Evolutionary conservation across 2,113 vertebrate species (phyloP), one percentile per base, ranked within the genome.

Genomic region (Clarias gariepinus): DNA sequence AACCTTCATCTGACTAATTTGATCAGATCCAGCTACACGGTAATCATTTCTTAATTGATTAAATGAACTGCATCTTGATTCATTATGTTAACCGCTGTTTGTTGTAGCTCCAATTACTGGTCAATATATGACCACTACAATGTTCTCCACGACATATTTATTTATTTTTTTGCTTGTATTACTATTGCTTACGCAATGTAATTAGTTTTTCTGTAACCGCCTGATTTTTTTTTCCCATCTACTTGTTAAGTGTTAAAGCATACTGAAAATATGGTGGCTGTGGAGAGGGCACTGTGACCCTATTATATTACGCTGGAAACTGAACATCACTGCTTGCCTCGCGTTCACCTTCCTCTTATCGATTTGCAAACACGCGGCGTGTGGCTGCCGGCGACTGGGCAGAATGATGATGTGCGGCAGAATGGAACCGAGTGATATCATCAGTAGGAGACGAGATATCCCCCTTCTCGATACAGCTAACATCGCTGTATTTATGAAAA

Each of bases 291-390:
- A 69, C 30, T 15, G 33, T 74, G 83, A 84, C 53, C 68, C 76
- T 68, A 64, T 52, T 60, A 78, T 25, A 47, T 83, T 77, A 68
- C n/a, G 55, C 74, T 79, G 84, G 74, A 83, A 64, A 47, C 64
- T 74, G 58, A 87, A 52, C 30, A 66, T 66, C 64, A 61, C 77
- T 28, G 74, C 81, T 84, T 88, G 84, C 52, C 71, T 86, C 60
- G 64, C 52, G 53, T 64, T 88, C 81, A 89, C 81, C 81, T 86
- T 80, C 86, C 81, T 86, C 86, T 90, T 90, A 84, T 88, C 84
- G 58, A 82, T 88, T 86, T 84, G 87, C 85, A 86, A 86, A 86
- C 82, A 76, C 84, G 41, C 77, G 81, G 58, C 52, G 76, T 81
- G 87, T 61, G 61, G 81, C 84, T 82, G 81, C 66, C 84, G 41